Conservation (phyloP, 1,140 invertebrate genomes). For the Drosophila virilis region DNA sequence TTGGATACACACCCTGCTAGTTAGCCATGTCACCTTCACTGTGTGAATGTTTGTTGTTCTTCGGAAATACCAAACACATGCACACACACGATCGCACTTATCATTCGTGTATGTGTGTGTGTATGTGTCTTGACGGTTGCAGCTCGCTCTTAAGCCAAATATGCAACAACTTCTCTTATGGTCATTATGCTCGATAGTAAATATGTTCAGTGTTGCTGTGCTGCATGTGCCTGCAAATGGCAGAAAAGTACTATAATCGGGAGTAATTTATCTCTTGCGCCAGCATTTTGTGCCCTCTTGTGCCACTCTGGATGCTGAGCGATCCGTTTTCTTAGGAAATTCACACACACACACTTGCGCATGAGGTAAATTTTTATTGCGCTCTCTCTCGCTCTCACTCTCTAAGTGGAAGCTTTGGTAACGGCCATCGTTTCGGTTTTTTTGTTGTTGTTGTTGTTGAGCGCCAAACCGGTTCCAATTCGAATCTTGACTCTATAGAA, state of each 20-base stretch:
- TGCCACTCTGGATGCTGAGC: conserved; percentile 52
- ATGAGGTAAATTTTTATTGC: conserved; percentile 26
- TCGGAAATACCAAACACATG: conserved; percentile 1
- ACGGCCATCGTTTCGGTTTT: conserved; percentile 44
- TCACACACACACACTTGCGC: conserved; percentile 30
- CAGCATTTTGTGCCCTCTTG: conserved; percentile 6
- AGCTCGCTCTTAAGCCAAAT: background rate
- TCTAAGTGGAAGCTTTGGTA: conserved; percentile 49
- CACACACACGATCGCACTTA: conserved; percentile 1
- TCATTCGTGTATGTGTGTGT: background rate
- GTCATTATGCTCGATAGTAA: background rate
- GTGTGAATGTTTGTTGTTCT: background rate
- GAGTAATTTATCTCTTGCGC: conserved; percentile 2
- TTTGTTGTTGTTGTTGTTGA: conserved; percentile 23
- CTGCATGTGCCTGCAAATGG: background rate
- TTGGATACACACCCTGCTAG: background rate
- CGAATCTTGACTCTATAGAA: conserved; percentile 34
- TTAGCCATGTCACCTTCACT: background rate
- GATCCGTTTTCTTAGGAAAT: conserved; percentile 65
- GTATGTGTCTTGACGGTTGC: background rate
- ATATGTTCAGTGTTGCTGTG: background rate
- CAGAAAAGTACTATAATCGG: background rate
- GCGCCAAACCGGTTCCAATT: conserved; percentile 50
- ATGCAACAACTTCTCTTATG: background rate
- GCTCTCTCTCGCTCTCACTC: conserved; percentile 43